Evolutionary conservation across 1,140 invertebrate genomes (phyloP).

Genomic region (Drosophila ananassae): DNA sequence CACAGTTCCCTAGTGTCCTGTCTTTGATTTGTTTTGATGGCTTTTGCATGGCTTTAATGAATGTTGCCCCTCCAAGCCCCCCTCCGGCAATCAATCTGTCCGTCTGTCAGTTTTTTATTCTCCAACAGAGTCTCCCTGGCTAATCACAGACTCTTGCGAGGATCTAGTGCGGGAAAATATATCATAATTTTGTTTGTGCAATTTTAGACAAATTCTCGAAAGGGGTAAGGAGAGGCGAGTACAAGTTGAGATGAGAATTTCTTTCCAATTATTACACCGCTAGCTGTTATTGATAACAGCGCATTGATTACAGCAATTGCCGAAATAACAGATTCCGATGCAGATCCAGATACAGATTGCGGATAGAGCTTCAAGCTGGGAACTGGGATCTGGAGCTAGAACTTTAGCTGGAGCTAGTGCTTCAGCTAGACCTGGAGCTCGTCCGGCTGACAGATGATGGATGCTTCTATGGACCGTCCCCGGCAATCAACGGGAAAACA

Average conservation of each 20-base stretch:
- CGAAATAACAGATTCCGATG: slow-evolving; percentile 56
- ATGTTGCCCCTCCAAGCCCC: slow-evolving; percentile 29
- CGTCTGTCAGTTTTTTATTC: slow-evolving; percentile 24
- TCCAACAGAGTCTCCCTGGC: slow-evolving; percentile 7
- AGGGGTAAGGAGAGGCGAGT: not conserved
- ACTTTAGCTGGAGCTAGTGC: slow-evolving; percentile 2
- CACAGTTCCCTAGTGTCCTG: slow-evolving; percentile 74
- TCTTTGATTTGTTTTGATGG: slow-evolving; percentile 79
- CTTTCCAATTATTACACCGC: slow-evolving; percentile 60
- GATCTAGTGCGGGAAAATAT: slow-evolving; percentile 42
- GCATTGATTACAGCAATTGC: slow-evolving; percentile 65
- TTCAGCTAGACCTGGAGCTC: slow-evolving; percentile 1
- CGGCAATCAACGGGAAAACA: slow-evolving; percentile 50
- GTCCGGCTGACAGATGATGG: slow-evolving; percentile 51
- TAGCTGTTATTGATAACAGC: slow-evolving; percentile 66
- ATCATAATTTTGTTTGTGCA: slow-evolving; percentile 78
- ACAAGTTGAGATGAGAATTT: not conserved
- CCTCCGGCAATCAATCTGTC: slow-evolving; percentile 69
- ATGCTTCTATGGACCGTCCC: slow-evolving; percentile 22
- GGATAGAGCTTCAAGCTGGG: slow-evolving; percentile 1
- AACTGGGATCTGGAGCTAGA: not conserved
- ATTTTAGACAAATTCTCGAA: slow-evolving; percentile 65
- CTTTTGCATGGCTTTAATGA: slow-evolving; percentile 78
- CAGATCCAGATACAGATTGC: slow-evolving; percentile 35
- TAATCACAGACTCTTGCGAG: slow-evolving; percentile 54